Evolutionary conservation across 2,797 vertebrate genomes (phyloP).

Genomic region (Epinephelus awoara): DNA sequence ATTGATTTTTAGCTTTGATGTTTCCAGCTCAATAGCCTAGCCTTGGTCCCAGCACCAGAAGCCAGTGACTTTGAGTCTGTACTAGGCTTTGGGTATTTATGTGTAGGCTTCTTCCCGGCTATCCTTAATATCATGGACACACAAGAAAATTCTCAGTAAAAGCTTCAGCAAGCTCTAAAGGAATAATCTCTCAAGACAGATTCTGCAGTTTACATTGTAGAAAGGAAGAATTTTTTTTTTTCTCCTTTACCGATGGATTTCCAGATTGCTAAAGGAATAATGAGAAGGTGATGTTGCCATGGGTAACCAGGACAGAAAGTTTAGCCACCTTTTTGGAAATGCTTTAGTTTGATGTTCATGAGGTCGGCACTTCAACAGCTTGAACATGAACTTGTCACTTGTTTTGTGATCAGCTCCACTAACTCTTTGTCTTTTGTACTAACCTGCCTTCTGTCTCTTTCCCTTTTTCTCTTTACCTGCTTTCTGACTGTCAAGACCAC

Average conservation of each 20-base stretch:
- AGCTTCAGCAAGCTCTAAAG: background rate
- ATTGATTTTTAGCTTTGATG: background rate
- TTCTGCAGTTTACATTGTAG: no score
- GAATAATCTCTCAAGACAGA: no score
- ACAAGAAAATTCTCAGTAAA: background rate
- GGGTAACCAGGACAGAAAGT: background rate
- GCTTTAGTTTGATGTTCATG: background rate
- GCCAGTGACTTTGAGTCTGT: background rate
- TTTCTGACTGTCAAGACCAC: constrained; percentile 92
- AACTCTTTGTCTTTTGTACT: constrained; percentile 73
- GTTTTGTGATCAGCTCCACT: constrained; percentile 19
- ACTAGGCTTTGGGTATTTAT: background rate
- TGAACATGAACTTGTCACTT: constrained; percentile 3
- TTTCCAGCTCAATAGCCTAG: background rate
- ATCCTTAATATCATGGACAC: background rate
- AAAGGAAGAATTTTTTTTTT: no score
- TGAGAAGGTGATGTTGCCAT: background rate
- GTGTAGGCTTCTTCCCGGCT: background rate
- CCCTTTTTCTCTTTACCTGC: constrained; percentile 80
- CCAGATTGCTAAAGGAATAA: background rate
- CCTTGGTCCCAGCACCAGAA: background rate
- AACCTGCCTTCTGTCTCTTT: constrained; percentile 83
- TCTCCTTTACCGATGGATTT: no score
- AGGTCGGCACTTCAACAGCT: background rate
- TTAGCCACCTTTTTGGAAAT: background rate